A percentile compares a stretch with the other conserved stretches of the same genome.
Conservation (phyloP, 2,113 vertebrate species). For the Anhinga anhinga region DNA sequence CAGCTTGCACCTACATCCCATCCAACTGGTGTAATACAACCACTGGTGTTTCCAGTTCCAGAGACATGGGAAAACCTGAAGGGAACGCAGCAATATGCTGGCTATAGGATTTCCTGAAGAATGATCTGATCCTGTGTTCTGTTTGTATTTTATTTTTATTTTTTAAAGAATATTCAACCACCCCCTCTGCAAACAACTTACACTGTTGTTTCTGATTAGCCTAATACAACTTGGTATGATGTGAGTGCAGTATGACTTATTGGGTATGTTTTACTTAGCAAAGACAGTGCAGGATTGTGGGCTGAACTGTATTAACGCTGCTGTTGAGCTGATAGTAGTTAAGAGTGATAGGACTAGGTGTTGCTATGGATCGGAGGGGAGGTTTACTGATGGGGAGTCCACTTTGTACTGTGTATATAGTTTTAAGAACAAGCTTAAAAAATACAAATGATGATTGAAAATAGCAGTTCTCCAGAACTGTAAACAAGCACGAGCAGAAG, state of each 20-base stretch:
- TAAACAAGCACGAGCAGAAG: not conserved
- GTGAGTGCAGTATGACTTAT: not conserved
- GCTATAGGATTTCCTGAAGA: not conserved
- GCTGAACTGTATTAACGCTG: not conserved
- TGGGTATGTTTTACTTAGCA: not conserved
- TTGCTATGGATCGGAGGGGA: not conserved
- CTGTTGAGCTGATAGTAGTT: not conserved
- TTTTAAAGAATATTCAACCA: not conserved
- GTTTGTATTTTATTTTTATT: not conserved
- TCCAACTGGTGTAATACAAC: not conserved
- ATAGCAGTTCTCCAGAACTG: not conserved
- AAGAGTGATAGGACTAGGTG: not conserved
- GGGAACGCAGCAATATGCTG: not conserved
- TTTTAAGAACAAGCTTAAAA: not conserved
- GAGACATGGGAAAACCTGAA: not conserved
- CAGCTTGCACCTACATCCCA: not conserved
- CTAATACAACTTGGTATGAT: not conserved
- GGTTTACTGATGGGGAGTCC: not conserved
- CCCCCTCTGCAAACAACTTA: not conserved
- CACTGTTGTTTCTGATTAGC: not conserved
- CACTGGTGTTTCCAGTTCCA: not conserved
- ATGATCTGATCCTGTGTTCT: not conserved
- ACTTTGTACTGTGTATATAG: not conserved
- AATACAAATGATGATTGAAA: not conserved
- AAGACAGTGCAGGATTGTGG: not conserved